Percentiles rank a stretch among this genome's conserved stretches.
Conservation (phyloP, 2,113 vertebrate species). For the Phycodurus eques region DNA sequence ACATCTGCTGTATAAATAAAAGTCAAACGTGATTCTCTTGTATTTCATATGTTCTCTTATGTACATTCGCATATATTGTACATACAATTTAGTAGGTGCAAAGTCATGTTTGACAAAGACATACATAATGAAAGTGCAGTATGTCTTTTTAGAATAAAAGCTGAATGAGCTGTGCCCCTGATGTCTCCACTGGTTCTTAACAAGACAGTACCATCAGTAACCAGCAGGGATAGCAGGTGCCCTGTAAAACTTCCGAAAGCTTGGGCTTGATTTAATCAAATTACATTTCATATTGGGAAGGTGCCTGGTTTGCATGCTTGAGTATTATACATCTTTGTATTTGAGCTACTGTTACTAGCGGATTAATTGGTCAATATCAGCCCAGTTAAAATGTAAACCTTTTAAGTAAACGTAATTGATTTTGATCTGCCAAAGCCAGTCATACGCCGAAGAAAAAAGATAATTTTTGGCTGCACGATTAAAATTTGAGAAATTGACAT, state of each 20-base stretch:
- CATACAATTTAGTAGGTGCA: slow-evolving; percentile 30
- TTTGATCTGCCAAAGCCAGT: not conserved
- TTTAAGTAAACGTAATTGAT: not conserved
- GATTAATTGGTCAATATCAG: not conserved
- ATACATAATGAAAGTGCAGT: not conserved
- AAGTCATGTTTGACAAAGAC: slow-evolving; percentile 21
- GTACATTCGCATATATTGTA: slow-evolving; percentile 15
- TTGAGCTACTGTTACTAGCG: not conserved
- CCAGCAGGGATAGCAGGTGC: slow-evolving; percentile 50
- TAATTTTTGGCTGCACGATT: no score
- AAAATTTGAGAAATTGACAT: no score
- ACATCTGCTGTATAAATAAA: slow-evolving; percentile 60
- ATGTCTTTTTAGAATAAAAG: slow-evolving; percentile 5
- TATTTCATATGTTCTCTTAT: slow-evolving; percentile 16
- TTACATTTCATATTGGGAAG: not conserved
- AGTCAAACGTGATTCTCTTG: slow-evolving; percentile 49
- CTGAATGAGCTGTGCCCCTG: not conserved
- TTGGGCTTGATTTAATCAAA: not conserved
- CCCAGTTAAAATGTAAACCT: not conserved
- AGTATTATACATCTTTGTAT: not conserved
- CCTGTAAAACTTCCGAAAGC: slow-evolving; percentile 21
- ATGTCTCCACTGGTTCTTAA: not conserved
- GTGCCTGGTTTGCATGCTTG: not conserved
- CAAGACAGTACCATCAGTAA: slow-evolving; percentile 32
- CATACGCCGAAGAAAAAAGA: not conserved